These are phyloP conservation scores for Ascidia mentula DNA, from an alignment of 23 tunicate species.

Conservation along the genomic window DNA sequence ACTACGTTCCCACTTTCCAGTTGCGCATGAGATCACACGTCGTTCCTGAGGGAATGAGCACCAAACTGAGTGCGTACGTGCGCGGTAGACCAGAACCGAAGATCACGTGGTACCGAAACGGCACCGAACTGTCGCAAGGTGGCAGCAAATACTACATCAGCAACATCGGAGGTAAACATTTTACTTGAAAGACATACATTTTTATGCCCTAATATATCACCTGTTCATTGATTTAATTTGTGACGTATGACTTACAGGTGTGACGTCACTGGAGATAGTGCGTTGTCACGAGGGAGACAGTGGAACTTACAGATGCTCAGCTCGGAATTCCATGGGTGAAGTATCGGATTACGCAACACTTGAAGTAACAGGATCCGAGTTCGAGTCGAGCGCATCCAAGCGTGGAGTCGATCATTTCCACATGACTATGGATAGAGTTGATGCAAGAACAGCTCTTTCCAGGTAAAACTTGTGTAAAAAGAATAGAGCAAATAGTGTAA, in stretches of 20 bases:
- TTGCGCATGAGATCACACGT: constrained; percentile 85
- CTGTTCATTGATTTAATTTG: neutral
- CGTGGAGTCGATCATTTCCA: constrained; percentile 59
- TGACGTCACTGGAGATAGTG: constrained; percentile 39
- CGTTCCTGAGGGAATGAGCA: constrained; percentile 89
- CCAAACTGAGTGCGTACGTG: constrained; percentile 88
- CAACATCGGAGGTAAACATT: constrained; percentile 74
- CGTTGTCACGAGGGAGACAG: constrained; percentile 50
- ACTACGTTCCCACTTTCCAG: constrained; percentile 92
- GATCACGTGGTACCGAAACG: constrained; percentile 94
- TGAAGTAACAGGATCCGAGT: constrained; percentile 89
- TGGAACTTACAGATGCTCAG: constrained; percentile 82
- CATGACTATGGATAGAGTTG: constrained; percentile 69
- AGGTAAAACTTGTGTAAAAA: too few relatives aligned
- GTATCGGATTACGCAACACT: constrained; percentile 90
- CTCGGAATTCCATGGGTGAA: constrained; percentile 75
- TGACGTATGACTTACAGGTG: constrained; percentile 39
- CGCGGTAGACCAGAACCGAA: constrained; percentile 93
- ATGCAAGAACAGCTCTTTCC: constrained; percentile 55
- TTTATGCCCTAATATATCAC: neutral
- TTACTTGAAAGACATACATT: too few relatives aligned
- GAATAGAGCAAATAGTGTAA: too few relatives aligned
- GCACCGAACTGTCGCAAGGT: constrained; percentile 61
- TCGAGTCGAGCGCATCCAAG: constrained; percentile 65
- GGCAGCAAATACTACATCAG: constrained; percentile 77